Evolutionary conservation across 2,113 vertebrate genomes (phyloP), one percentile per base, ranked within the genome.

Genomic region (Anser brachyrhynchus): DNA sequence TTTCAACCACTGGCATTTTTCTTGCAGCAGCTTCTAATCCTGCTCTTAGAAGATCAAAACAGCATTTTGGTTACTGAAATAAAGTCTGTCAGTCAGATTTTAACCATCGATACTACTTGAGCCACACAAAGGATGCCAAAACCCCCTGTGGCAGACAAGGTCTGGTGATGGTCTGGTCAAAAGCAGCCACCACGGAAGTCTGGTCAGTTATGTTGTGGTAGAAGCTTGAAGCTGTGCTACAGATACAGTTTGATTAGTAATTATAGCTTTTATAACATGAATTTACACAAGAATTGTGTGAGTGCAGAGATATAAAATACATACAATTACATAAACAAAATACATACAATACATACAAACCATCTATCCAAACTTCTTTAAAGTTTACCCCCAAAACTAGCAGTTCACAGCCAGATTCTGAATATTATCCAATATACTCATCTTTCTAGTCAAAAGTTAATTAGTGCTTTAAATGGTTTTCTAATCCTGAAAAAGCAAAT

Each of bases 401-500:
- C 55, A 84, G n/a, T 21, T 61, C 59, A 31, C 6, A 75, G 46
- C 46, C 66, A 93, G 26, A 90, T 69, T 89, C 75, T 55, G 55
- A 81, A 22, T 41, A 37, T 29, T 49, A 62, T 33, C 70, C 78
- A 83, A 17, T 51, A 39, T 33, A 58, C 64, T 91, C 79, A 37
- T 78, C 74, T 80, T 87, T 67, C 71, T 54, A 84, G 61, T 78
- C 84, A 55, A 37, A 84, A 95, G 74, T 61, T 92, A 69, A 72
- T 78, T 69, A 55, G 58, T 43, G 8, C 33, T 76, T 91, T 92
- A 73, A 94, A 89, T 35, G 25, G 54, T 87, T 73, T 92, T 89
- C 74, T 64, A 76, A 92, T 33, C n/a, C 64, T 82, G 64, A 73
- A 51, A 51, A 23, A 92, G 89, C 61, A 81, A 93, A 92, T 18